phyloP scores from a whole-genome alignment of 2,113 vertebrate species.

The Elachura formosa region DNA sequence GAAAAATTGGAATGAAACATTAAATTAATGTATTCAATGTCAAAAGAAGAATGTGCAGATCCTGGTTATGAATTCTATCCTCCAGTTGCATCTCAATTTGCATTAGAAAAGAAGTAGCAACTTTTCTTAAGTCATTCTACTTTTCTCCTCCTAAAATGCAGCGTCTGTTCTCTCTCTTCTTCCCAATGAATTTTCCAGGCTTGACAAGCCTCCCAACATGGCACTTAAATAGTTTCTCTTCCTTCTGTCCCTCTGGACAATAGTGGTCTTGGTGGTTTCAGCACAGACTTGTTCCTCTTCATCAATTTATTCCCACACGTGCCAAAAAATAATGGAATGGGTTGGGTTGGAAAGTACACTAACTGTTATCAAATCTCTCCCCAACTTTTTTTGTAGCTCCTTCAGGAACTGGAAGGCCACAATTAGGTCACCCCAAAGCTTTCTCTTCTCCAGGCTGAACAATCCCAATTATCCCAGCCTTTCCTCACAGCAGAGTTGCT shows the following conservation, averaged over 20 bases:
- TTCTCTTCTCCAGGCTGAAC: not conserved
- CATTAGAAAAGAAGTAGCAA: not conserved
- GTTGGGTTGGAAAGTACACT: not conserved
- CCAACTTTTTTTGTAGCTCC: not conserved
- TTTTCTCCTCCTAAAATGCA: not conserved
- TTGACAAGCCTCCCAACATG: not conserved
- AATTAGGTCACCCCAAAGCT: rapidly evolving
- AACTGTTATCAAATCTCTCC: too few species aligned
- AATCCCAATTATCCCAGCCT: not conserved
- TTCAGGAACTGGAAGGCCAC: not conserved
- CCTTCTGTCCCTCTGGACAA: not conserved
- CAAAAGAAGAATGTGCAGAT: not conserved
- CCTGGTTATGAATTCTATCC: not conserved
- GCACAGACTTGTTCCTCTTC: not conserved
- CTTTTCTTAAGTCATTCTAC: not conserved
- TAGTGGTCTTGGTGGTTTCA: too few species aligned
- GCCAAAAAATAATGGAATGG: not conserved
- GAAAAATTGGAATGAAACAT: not conserved
- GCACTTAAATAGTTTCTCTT: not conserved
- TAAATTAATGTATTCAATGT: not conserved
- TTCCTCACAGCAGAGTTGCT: not conserved
- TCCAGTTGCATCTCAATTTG: not conserved
- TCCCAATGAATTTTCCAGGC: not conserved
- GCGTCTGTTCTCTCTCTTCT: not conserved
- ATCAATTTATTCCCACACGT: not conserved